Evolutionary conservation across 2,113 vertebrate species (phyloP).

Genomic region (Gymnogyps californianus): DNA sequence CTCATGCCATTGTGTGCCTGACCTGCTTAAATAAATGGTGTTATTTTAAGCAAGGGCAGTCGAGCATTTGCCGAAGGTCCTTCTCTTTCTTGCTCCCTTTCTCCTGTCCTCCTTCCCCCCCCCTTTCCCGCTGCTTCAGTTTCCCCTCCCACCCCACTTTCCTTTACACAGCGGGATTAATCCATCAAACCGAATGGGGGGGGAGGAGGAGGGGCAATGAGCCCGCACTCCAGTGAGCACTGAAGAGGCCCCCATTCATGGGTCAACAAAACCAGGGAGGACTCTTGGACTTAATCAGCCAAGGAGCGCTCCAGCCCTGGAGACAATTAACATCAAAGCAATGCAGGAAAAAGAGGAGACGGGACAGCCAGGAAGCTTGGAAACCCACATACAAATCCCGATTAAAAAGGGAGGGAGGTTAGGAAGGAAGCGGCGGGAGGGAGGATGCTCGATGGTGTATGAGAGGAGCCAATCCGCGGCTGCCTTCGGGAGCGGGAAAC

Average conservation of each 20-base stretch:
- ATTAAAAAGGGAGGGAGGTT: not conserved
- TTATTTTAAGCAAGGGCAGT: constrained; percentile 60
- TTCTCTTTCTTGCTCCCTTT: constrained; percentile 47
- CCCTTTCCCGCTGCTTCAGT: constrained; percentile 44
- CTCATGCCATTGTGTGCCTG: constrained; percentile 51
- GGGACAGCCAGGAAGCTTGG: constrained; percentile 31
- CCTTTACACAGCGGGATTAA: constrained; percentile 75
- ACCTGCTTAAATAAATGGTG: constrained; percentile 58
- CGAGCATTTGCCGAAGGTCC: constrained; percentile 50
- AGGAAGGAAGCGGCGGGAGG: not conserved
- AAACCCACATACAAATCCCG: constrained; percentile 31
- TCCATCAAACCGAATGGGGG: constrained; percentile 67
- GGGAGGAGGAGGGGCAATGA: constrained; percentile 67
- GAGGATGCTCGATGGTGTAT: not conserved
- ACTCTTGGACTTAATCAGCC: constrained; percentile 77
- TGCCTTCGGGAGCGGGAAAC: not conserved
- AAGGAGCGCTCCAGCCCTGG: constrained; percentile 63
- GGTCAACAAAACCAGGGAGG: constrained; percentile 76
- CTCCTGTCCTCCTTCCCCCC: constrained; percentile 32
- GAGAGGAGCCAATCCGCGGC: not conserved
- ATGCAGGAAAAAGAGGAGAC: constrained; percentile 43
- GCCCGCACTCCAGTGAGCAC: constrained; percentile 79
- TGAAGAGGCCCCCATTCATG: constrained; percentile 80
- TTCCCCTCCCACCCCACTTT: constrained; percentile 66
- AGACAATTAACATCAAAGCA: constrained; percentile 75